phyloP scores from a whole-genome alignment of 2,113 vertebrate species.

The Chlorodrepanis virens region DNA sequence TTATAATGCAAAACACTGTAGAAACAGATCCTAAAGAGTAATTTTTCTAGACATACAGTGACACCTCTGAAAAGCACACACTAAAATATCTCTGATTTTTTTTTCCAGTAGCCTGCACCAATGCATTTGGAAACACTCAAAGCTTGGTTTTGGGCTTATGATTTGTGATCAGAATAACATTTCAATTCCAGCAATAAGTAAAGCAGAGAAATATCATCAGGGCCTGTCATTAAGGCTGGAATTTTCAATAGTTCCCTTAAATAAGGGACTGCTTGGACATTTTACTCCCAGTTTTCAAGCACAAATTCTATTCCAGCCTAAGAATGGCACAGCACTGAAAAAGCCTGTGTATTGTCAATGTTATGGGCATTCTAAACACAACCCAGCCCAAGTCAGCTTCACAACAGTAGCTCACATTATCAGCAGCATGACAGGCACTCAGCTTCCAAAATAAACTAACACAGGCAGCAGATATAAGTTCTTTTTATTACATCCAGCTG shows the following conservation, averaged over 20 bases:
- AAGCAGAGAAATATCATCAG: not conserved
- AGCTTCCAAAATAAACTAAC: not conserved
- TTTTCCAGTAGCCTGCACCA: not conserved
- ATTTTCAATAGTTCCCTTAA: not conserved
- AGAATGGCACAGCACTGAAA: not conserved
- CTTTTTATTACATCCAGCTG: not conserved
- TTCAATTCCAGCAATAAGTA: not conserved
- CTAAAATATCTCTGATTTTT: not conserved
- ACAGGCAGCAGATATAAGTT: not conserved
- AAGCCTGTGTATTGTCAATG: not conserved
- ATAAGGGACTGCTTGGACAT: not conserved
- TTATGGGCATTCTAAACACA: not conserved
- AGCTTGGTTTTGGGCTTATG: not conserved
- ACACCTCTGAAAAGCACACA: not conserved
- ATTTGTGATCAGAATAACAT: not conserved
- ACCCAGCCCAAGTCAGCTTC: not conserved
- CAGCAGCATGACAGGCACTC: not conserved
- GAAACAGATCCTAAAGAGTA: not conserved
- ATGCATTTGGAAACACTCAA: not conserved
- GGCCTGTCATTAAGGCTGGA: not conserved
- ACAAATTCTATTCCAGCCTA: not conserved
- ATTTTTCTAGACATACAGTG: conserved; percentile 12
- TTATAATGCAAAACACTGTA: conserved; percentile 32
- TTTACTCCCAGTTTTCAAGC: not conserved
- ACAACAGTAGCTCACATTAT: not conserved